These are phyloP conservation scores for Plebejus melissa DNA, from an alignment of 2,888 invertebrate species.

Conservation along the genomic window DNA sequence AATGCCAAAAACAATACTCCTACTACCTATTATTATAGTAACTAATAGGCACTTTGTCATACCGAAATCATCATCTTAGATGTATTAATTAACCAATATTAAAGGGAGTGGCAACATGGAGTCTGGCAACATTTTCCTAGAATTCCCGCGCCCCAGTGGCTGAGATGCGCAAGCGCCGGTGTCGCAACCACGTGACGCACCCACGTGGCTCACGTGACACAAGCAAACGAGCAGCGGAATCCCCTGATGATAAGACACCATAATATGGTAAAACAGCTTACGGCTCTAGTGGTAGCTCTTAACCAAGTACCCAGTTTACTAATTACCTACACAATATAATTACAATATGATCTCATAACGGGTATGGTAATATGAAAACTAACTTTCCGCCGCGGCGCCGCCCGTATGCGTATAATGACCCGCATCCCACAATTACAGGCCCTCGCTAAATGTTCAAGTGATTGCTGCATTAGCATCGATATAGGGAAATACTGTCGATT, in stretches of 20 bases:
- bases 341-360: constrained; percentile 2
- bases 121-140: neutral
- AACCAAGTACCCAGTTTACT: neutral
- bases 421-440: constrained; percentile 34
- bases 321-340: neutral
- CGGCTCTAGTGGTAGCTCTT: too few species aligned
- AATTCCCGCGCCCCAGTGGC: neutral
- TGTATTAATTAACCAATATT: neutral
- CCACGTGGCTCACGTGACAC: neutral
- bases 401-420: constrained; percentile 37
- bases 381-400: constrained; percentile 17
- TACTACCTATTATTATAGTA: too few species aligned
- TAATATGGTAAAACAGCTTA: too few species aligned
- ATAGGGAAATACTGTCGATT: constrained; percentile 1
- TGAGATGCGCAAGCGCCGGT: neutral
- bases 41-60: too few species aligned
- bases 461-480: neutral
- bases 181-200: neutral
- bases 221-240: neutral
- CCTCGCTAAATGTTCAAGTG: constrained; percentile 30
- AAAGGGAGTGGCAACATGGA: neutral
- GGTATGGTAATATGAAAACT: constrained; percentile 11
- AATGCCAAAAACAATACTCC: too few species aligned
- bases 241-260: neutral
- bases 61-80: too few species aligned